A percentile compares a stretch with the other conserved stretches of the same genome.
phyloP scores from a whole-genome alignment of 2,888 invertebrate species.

The Callyntrura sp. region DNA sequence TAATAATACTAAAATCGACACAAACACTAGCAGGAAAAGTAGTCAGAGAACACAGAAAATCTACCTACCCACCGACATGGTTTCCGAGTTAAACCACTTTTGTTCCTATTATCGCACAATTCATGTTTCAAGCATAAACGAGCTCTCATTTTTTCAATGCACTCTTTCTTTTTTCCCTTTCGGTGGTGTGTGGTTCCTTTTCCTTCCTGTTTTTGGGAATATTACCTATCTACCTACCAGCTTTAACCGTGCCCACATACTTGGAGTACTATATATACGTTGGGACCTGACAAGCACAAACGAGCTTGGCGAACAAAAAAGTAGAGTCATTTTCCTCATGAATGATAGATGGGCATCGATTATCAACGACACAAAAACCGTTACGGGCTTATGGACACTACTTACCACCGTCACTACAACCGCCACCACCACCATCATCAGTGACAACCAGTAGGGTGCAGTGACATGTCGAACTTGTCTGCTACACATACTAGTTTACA shows the following conservation, averaged over 20 bases:
- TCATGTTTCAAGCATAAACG: constrained; percentile 50
- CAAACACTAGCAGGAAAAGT: neutral
- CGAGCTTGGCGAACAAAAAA: constrained; percentile 40
- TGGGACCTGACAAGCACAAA: constrained; percentile 51
- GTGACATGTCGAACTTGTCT: constrained; percentile 16
- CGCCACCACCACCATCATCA: neutral
- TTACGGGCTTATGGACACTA: constrained; percentile 42
- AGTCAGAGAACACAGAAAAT: neutral
- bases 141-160: constrained; percentile 10
- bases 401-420: constrained; percentile 23
- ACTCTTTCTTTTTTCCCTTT: neutral
- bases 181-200: too few species aligned
- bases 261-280: neutral
- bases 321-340: constrained; percentile 68
- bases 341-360: constrained; percentile 76
- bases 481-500: neutral
- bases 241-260: neutral
- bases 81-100: constrained; percentile 18
- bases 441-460: neutral
- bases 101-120: constrained; percentile 61
- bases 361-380: constrained; percentile 64
- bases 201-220: constrained; percentile 38
- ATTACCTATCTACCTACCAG: constrained; percentile 11
- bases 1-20: neutral
- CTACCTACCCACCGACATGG: neutral